Evolutionary conservation across 2,888 invertebrate genomes (phyloP), one percentile per base, ranked within the genome.

Genomic region (Diabrotica balteata): DNA sequence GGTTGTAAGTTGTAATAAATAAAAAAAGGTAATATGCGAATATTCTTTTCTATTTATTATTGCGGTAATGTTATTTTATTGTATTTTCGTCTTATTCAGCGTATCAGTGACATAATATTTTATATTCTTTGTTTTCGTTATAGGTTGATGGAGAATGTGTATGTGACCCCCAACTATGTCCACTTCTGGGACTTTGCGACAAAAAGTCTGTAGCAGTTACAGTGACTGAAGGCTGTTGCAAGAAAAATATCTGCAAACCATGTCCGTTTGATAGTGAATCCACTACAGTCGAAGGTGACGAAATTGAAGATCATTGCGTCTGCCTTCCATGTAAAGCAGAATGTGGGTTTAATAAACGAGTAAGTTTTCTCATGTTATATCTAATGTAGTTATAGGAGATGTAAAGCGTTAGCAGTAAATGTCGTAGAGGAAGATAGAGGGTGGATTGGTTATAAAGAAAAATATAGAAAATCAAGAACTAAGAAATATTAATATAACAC

Each of bases 211-310:
- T 82, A n/a, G 70, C 77, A 10, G 77, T 80, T 0, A 73, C 68
- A 1, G 71, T 75, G 43, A 73, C 75, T 8, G 72, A 73, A 8
- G 80, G 79, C 2, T 83, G 83, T 66, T 83, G 83, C 70, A 74
- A 75, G 22, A 75, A 73, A 61, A 76, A 76, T 7, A 63, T 69
- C 11, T 83, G 83, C 67, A 74, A 76, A 11, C 72, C 73, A 5
- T 83, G 83, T 68, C 82, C 82, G 0, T 72, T 72, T 6, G 82
- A 82, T 65, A 81, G 80, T 60, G 81, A 78, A 71, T 76, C 80
- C 4, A 78, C 78, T 4, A 71, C 73, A 45, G 69, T 76, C 44
- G 76, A 78, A 47, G 75, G 73, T 43, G 77, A 74, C 7, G 69
- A 72, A 17, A 65, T 81, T 9, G 82, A 82, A 51, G 79, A 80